These are phyloP conservation scores for Lepidotrigona ventralis DNA, from an alignment of 1,140 invertebrate genomes.

Conservation along the genomic window DNA sequence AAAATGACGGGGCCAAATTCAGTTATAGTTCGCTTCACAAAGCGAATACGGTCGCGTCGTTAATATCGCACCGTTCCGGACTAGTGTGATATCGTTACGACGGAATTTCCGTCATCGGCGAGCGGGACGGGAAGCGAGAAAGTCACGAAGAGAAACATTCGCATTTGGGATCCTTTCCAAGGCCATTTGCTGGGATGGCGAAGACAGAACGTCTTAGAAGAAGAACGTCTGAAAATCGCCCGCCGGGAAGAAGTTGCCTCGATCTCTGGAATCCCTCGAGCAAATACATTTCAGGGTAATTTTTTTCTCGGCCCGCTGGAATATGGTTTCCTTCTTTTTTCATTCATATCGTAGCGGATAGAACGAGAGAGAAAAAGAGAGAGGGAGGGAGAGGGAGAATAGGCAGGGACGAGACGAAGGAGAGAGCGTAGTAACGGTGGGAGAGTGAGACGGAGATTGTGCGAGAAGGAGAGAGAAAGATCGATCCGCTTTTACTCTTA, in stretches of 20 bases:
- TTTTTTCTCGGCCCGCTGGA: background rate
- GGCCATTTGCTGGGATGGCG: no score
- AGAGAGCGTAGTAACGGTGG: background rate
- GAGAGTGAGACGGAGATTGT: background rate
- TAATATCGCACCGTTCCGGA: constrained; percentile 66
- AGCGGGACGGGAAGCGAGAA: background rate
- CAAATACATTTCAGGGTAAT: background rate
- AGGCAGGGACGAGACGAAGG: background rate
- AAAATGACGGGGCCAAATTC: constrained; percentile 69
- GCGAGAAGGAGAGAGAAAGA: constrained; percentile 20
- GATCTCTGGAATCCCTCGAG: background rate
- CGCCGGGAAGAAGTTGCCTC: background rate
- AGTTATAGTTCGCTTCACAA: constrained; percentile 70
- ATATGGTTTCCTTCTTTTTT: background rate
- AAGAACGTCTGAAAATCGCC: no score
- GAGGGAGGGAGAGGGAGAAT: background rate
- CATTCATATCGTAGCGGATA: constrained; percentile 34
- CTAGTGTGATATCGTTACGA: constrained; percentile 66
- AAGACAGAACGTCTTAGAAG: background rate
- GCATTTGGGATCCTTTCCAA: background rate
- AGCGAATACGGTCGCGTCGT: constrained; percentile 67
- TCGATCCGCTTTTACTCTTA: constrained; percentile 70
- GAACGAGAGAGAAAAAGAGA: background rate
- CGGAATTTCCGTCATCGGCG: constrained; percentile 56
- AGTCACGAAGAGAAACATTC: constrained; percentile 50